Evolutionary conservation across 2,888 invertebrate species (phyloP).

Genomic region (Diaprepes abbreviatus): DNA sequence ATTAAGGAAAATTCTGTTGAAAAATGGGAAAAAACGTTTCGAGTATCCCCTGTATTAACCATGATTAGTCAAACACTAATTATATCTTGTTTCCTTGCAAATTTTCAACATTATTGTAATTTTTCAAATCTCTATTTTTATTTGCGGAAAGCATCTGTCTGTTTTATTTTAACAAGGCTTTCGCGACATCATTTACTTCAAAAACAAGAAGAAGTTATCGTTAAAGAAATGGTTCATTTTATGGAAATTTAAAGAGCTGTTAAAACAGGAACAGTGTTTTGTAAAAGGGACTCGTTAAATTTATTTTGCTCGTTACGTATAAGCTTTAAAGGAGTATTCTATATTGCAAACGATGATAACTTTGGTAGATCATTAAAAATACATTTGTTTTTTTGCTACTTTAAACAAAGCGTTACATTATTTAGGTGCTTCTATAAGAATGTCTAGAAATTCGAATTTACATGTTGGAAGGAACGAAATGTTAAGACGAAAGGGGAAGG

Average conservation of each 20-base stretch:
- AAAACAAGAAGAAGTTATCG: conserved; percentile 13
- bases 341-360: neutral
- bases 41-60: too few species aligned
- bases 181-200: conserved; percentile 40
- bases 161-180: conserved; percentile 33
- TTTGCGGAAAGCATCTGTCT: conserved; percentile 13
- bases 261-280: conserved; percentile 17
- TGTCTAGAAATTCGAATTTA: too few species aligned
- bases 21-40: too few species aligned
- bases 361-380: neutral
- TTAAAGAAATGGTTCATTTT: conserved; percentile 30
- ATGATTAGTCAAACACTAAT: too few species aligned
- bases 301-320: conserved; percentile 36
- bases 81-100: too few species aligned
- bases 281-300: conserved; percentile 39
- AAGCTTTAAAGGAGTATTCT: conserved; percentile 30
- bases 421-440: too few species aligned
- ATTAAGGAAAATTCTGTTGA: too few species aligned
- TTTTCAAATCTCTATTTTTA: neutral
- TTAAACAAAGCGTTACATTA: too few species aligned
- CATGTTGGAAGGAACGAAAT: too few species aligned
- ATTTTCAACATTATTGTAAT: too few species aligned
- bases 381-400: neutral
- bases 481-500: too few species aligned
- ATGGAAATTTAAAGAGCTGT: conserved; percentile 34